Evolutionary conservation across 1,140 invertebrate genomes (phyloP), one percentile per base, ranked within the genome.

Genomic region (Nixonia krombeini): DNA sequence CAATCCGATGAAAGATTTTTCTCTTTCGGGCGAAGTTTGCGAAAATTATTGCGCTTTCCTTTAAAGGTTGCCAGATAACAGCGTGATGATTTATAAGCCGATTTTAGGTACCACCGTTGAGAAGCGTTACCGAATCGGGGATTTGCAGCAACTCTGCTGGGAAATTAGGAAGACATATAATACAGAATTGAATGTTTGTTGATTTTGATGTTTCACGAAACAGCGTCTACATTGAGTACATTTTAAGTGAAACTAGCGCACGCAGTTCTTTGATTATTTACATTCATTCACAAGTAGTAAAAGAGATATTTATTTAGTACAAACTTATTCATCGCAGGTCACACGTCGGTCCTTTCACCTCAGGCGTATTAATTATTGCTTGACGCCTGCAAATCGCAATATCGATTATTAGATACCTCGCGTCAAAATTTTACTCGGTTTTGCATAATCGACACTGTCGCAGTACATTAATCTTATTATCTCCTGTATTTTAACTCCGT

Each of bases 401-500:
- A 64, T 64, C 61, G 61, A 64, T 64, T 64, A 51, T 33, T 33
- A 31, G 8, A 40, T 15, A 45, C 51, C 28, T 35, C 46, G 33
- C 52, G 52, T 52, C 52, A 26, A 65, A 65, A 52, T 52, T 56
- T 41, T n/a, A 25, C 18, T 12, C 18, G 41, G 17, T 52, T 65
- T 65, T 65, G 41, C 61, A 65, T 65, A 57, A 65, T 65, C 52
- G 53, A 57, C 47, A 25, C 41, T 26, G 44, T 40, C 18, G 41
- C 16, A 41, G 31, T 51, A 57, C 50, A 52, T 65, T 65, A 57
- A 65, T 57, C 53, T 65, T 51, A 57, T 65, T n/a, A n/a, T n/a
- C n/a, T n/a, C n/a, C n/a, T n/a, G n/a, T n/a, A n/a, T n/a, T n/a
- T n/a, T n/a, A n/a, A n/a, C n/a, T n/a, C n/a, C n/a, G n/a, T n/a